Conservation (phyloP, 2,888 invertebrate genomes). For the Drosophila trichaetosa region DNA sequence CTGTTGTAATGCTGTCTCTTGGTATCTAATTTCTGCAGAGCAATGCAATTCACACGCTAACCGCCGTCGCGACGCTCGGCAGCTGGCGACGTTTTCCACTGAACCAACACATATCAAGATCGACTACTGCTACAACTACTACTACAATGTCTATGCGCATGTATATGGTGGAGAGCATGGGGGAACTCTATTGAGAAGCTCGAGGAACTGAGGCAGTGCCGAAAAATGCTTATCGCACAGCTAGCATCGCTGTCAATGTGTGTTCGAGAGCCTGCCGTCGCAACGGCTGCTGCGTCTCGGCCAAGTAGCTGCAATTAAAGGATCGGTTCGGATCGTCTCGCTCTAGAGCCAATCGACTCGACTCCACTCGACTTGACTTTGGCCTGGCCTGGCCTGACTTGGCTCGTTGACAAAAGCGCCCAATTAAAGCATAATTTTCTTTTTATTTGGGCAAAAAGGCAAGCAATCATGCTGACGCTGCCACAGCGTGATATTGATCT, state of each 20-base stretch:
- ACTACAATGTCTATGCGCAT: neutral
- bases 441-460: slow-evolving; percentile 41
- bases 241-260: slow-evolving; percentile 52
- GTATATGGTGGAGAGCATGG: neutral
- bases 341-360: neutral
- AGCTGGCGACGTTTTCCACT: slow-evolving; percentile 49
- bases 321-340: slow-evolving; percentile 23
- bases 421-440: slow-evolving; percentile 80
- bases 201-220: slow-evolving; percentile 18
- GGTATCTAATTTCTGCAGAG: slow-evolving; percentile 68
- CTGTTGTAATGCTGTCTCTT: slow-evolving; percentile 32
- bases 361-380: slow-evolving; percentile 1
- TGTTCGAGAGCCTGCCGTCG: slow-evolving; percentile 19
- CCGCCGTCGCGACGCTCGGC: slow-evolving; percentile 3
- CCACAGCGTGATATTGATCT: slow-evolving; percentile 39
- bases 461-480: slow-evolving; percentile 30
- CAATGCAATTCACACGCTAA: slow-evolving; percentile 67
- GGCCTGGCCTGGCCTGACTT: slow-evolving; percentile 3
- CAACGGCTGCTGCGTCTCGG: neutral
- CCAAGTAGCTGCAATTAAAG: slow-evolving; percentile 57
- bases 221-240: slow-evolving; percentile 55
- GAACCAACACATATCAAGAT: slow-evolving; percentile 54
- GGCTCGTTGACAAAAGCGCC: slow-evolving; percentile 69
- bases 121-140: neutral
- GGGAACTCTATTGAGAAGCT: neutral